Conservation (phyloP, 2,797 vertebrate genomes). For the Siniperca scherzeri region DNA sequence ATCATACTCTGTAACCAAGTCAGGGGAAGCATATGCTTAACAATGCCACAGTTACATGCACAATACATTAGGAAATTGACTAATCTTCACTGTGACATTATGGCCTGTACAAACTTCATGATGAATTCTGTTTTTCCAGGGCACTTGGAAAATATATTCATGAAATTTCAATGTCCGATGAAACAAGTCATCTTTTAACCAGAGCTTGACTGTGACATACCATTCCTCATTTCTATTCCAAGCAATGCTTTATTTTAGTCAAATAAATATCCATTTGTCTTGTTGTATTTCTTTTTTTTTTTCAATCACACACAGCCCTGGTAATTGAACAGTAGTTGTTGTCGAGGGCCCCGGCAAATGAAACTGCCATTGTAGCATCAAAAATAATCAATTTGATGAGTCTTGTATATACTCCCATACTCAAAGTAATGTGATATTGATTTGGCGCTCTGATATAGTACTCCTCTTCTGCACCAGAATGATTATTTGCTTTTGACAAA, state of each 20-base stretch:
- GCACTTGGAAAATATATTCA: constrained; percentile 88
- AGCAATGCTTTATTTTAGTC: constrained; percentile 85
- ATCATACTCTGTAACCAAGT: constrained; percentile 38
- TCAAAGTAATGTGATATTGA: constrained; percentile 91
- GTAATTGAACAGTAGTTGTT: constrained; percentile 86
- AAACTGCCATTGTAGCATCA: constrained; percentile 88
- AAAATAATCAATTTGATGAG: constrained; percentile 90
- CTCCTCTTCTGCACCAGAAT: constrained; percentile 78
- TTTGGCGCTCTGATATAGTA: constrained; percentile 82
- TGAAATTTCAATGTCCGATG: constrained; percentile 89
- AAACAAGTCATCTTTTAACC: constrained; percentile 88
- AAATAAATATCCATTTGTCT: constrained; percentile 88
- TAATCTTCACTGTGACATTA: constrained; percentile 86
- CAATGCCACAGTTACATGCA: constrained; percentile 65
- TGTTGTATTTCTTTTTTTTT: constrained; percentile 60
- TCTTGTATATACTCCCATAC: constrained; percentile 87
- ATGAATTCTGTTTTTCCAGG: constrained; percentile 84
- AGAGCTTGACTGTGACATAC: constrained; percentile 82
- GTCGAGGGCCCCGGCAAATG: constrained; percentile 79
- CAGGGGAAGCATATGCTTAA: constrained; percentile 62
- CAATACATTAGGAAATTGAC: constrained; percentile 83
- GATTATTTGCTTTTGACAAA: constrained; percentile 88
- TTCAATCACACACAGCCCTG: constrained; percentile 63
- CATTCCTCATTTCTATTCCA: constrained; percentile 84
- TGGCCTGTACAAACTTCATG: constrained; percentile 82